Evolutionary conservation across 2,113 vertebrate species (phyloP).

Genomic region (Callaeas wilsoni): DNA sequence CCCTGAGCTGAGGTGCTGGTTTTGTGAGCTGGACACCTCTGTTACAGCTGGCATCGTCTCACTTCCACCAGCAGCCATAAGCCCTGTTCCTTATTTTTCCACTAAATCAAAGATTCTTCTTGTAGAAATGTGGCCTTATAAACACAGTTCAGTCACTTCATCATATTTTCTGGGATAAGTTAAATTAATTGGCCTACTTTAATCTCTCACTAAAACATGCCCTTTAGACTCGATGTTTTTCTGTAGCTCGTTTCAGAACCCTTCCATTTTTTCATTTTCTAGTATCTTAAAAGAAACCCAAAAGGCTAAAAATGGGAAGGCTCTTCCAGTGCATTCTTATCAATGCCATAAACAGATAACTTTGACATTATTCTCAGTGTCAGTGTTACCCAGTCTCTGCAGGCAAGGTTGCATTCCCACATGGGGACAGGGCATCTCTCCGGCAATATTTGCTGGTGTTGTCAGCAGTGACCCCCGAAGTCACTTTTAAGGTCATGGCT

Average conservation of each 20-base stretch:
- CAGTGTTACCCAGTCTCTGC: background rate
- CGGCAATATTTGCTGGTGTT: background rate
- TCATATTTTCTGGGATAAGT: conserved; percentile 10
- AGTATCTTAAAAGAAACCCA: background rate
- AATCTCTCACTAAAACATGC: conserved; percentile 14
- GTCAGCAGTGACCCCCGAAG: background rate
- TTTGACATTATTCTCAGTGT: background rate
- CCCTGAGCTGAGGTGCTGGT: background rate
- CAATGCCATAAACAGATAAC: background rate
- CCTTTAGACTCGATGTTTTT: background rate
- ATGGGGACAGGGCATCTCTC: background rate
- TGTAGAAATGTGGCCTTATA: conserved; percentile 12
- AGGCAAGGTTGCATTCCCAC: background rate
- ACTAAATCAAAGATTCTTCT: conserved; percentile 29
- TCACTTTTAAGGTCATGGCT: background rate
- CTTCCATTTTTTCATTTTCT: background rate
- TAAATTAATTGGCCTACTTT: conserved; percentile 15
- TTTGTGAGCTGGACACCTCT: background rate
- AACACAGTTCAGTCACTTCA: conserved; percentile 18
- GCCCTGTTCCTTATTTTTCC: conserved; percentile 18
- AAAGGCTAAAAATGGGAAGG: conserved; percentile 17
- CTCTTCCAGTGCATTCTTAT: background rate
- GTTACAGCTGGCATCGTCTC: background rate
- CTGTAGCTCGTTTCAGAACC: background rate
- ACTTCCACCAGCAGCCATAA: background rate